A percentile compares a stretch with the other conserved stretches of the same genome.
Conservation (phyloP, 1,140 invertebrate species). For the Melanaphis sacchari region DNA sequence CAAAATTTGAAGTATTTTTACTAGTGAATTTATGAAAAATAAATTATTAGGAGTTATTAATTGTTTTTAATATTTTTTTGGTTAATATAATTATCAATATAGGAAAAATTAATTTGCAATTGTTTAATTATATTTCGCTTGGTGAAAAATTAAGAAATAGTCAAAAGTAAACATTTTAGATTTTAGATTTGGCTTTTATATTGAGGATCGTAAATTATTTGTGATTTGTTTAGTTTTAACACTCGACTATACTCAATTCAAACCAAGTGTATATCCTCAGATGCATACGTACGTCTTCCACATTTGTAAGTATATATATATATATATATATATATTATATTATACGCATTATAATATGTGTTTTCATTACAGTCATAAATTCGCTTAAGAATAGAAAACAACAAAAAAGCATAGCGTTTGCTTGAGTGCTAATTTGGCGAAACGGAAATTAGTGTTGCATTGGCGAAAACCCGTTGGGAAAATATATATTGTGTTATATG, state of each 20-base stretch:
- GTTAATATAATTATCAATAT: not conserved
- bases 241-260: not conserved
- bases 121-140: not conserved
- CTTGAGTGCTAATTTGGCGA: slow-evolving; percentile 55
- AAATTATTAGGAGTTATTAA: not conserved
- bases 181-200: not conserved
- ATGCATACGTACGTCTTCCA: not conserved
- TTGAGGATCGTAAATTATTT: not conserved
- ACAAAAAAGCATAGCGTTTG: slow-evolving; percentile 7
- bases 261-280: not conserved
- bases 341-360: not conserved
- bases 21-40: too few species aligned
- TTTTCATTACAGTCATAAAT: slow-evolving; percentile 38
- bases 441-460: slow-evolving; percentile 48
- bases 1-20: too few species aligned
- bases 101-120: not conserved
- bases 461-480: slow-evolving; percentile 47
- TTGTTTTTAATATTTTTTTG: not conserved
- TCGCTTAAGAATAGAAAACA: slow-evolving; percentile 24
- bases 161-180: slow-evolving; percentile 8
- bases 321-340: not conserved
- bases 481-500: slow-evolving; percentile 16
- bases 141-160: not conserved
- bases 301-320: not conserved
- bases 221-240: not conserved